Percentiles rank a stretch among this genome's conserved stretches.
Evolutionary conservation across 2,113 vertebrate species (phyloP).

Genomic region (Raja brachyura): DNA sequence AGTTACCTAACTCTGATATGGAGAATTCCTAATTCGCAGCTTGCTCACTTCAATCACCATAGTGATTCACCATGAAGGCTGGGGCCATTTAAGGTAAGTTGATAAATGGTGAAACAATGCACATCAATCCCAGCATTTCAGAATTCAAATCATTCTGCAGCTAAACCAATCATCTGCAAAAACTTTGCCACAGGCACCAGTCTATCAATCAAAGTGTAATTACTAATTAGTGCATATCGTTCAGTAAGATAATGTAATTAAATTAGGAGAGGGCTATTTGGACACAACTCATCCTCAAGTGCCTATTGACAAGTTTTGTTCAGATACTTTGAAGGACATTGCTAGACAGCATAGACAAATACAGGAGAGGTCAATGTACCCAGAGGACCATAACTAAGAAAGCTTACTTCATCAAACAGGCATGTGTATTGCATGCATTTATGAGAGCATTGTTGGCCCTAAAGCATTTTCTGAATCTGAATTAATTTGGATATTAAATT

Average conservation of each 20-base stretch:
- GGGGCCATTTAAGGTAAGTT: not conserved
- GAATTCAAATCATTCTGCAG: not conserved
- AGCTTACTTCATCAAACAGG: not conserved
- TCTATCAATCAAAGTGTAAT: not conserved
- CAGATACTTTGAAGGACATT: not conserved
- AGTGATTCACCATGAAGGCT: not conserved
- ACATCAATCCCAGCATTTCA: not conserved
- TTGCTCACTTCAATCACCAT: not conserved
- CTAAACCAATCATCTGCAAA: not conserved
- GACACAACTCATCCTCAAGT: not conserved
- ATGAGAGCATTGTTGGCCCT: not conserved
- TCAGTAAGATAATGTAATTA: not conserved
- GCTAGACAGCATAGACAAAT: not conserved
- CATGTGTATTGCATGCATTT: too few species aligned
- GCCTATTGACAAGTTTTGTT: not conserved
- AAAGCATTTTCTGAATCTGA: not conserved
- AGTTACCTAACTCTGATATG: not conserved
- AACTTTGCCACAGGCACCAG: not conserved
- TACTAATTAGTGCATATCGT: not conserved
- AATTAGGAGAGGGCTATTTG: not conserved
- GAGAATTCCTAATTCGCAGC: not conserved
- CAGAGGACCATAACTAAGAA: not conserved
- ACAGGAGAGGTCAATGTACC: not conserved
- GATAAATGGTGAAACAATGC: not conserved
- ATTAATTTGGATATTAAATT: not conserved